Conservation (phyloP, 2,797 vertebrate species). For the Semotilus atromaculatus region DNA sequence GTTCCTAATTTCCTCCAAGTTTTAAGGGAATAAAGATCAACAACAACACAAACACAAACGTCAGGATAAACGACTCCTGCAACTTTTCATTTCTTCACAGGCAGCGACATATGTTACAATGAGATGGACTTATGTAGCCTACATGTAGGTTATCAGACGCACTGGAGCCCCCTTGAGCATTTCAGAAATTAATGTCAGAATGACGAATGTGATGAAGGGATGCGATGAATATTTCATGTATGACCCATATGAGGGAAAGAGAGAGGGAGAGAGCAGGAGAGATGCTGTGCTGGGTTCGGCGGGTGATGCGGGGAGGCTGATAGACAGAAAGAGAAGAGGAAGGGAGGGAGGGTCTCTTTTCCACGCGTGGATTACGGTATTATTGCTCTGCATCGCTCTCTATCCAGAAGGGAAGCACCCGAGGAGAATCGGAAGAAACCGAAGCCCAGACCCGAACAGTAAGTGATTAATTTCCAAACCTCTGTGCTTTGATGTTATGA, state of each 20-base stretch:
- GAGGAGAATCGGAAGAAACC: constrained; percentile 51
- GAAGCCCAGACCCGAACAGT: constrained; percentile 47
- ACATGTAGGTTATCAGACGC: constrained; percentile 60
- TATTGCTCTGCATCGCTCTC: constrained; percentile 43
- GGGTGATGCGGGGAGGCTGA: constrained; percentile 10
- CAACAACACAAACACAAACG: neutral
- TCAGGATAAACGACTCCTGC: neutral
- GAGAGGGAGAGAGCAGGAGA: constrained; percentile 26
- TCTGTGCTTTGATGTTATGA: constrained; percentile 12
- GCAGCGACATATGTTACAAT: neutral
- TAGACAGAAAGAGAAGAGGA: constrained; percentile 17
- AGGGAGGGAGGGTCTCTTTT: constrained; percentile 52
- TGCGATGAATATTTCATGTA: constrained; percentile 71
- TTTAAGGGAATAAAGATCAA: neutral
- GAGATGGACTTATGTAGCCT: constrained; percentile 29
- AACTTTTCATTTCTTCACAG: constrained; percentile 15
- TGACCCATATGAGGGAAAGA: constrained; percentile 76
- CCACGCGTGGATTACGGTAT: constrained; percentile 42
- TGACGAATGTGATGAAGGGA: constrained; percentile 61
- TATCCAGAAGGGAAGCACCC: constrained; percentile 45
- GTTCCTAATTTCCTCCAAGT: neutral
- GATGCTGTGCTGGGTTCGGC: constrained; percentile 16
- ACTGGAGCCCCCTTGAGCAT: constrained; percentile 56
- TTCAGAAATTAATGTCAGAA: constrained; percentile 61
- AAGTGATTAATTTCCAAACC: constrained; percentile 50